Conservation (phyloP, 2,113 vertebrate genomes). For the Capreolus pygargus region DNA sequence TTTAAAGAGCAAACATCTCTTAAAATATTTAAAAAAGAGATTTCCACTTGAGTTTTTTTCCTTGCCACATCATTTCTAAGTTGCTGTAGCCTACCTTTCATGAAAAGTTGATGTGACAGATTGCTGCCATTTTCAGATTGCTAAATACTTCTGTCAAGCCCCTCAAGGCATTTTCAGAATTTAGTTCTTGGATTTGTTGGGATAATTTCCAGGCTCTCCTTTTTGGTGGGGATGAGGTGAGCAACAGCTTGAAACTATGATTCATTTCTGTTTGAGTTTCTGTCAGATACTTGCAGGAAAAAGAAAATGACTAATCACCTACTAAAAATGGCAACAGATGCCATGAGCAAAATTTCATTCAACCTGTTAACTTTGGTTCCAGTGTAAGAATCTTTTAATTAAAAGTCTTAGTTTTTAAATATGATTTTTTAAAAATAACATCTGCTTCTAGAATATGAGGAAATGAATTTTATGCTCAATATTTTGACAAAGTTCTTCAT, state of each 20-base stretch:
- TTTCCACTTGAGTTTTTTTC: neutral
- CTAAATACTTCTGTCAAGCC: conserved; percentile 69
- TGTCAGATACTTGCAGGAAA: conserved; percentile 61
- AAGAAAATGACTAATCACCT: conserved; percentile 74
- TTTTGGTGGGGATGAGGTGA: conserved; percentile 46
- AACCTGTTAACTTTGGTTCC: conserved; percentile 64
- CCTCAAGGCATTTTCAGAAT: conserved; percentile 61
- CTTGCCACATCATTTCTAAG: neutral
- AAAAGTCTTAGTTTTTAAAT: conserved; percentile 55
- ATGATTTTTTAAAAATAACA: conserved; percentile 37
- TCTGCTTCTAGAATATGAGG: conserved; percentile 43
- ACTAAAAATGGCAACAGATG: conserved; percentile 73
- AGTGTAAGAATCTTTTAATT: conserved; percentile 59
- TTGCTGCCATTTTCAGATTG: conserved; percentile 62
- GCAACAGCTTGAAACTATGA: conserved; percentile 68
- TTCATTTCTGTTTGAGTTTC: conserved; percentile 71
- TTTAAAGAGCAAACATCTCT: neutral
- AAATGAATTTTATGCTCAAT: neutral
- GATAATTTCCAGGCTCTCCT: conserved; percentile 48
- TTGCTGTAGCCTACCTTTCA: conserved; percentile 32
- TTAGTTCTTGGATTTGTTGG: conserved; percentile 45
- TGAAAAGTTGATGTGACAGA: conserved; percentile 67
- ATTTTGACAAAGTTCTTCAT: neutral
- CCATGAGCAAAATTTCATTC: conserved; percentile 65
- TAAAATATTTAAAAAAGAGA: conserved; percentile 6